Percentiles rank a stretch among this genome's conserved stretches.
Evolutionary conservation across 2,797 vertebrate genomes (phyloP).

Genomic region (Pipistrellus nathusii): DNA sequence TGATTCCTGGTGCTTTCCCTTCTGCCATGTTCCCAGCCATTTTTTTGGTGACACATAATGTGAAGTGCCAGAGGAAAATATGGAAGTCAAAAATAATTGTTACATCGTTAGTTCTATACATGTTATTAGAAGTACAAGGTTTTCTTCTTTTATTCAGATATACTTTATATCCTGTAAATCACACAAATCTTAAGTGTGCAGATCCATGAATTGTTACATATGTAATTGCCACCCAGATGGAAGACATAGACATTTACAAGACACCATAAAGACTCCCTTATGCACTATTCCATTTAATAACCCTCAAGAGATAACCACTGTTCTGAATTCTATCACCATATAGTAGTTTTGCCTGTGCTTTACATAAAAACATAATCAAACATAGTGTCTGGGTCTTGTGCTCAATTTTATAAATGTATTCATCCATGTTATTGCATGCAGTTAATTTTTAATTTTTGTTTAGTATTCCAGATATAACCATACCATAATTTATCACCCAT

Average conservation of each 20-base stretch:
- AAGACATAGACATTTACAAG: background rate
- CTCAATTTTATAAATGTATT: background rate
- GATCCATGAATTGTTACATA: background rate
- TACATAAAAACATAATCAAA: background rate
- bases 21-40: background rate
- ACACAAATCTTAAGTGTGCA: background rate
- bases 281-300: background rate
- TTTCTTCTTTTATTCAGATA: background rate
- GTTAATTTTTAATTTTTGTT: background rate
- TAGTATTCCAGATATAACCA: slow-evolving; percentile 5
- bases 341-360: background rate
- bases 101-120: background rate
- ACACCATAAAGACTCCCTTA: background rate
- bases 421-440: background rate
- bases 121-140: background rate
- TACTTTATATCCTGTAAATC: background rate
- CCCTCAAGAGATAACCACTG: background rate
- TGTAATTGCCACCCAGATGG: background rate
- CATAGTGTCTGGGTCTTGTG: background rate
- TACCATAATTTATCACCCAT: background rate
- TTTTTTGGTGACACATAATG: background rate
- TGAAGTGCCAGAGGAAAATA: background rate
- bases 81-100: slow-evolving; percentile 49
- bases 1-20: background rate
- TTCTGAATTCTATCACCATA: background rate